Conservation (phyloP, 1,140 invertebrate species). For the Diploscapter pachys region DNA sequence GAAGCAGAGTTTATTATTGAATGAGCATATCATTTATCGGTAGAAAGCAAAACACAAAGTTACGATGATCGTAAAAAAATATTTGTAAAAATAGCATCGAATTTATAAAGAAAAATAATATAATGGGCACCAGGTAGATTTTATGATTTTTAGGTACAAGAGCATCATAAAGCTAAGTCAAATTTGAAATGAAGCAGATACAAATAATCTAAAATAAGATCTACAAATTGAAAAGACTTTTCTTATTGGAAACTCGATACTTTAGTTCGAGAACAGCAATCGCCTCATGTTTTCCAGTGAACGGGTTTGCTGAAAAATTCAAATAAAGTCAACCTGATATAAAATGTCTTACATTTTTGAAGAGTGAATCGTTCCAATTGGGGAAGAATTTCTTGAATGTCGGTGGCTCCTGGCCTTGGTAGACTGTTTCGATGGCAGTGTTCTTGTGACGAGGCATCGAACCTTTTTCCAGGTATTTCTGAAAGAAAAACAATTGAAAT, state of each 20-base stretch:
- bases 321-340: background rate
- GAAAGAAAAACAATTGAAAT: background rate
- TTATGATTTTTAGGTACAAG: too few species aligned
- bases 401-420: slow-evolving; percentile 52
- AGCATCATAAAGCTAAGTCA: too few species aligned
- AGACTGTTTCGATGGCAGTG: slow-evolving; percentile 7
- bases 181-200: too few species aligned
- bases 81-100: too few species aligned
- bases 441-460: background rate
- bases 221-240: too few species aligned
- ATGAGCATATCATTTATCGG: too few species aligned
- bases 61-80: too few species aligned
- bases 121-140: too few species aligned
- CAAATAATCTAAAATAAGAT: too few species aligned
- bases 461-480: slow-evolving; percentile 7
- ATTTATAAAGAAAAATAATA: too few species aligned
- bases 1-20: too few species aligned
- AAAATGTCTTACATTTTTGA: slow-evolving; percentile 45
- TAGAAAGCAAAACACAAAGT: too few species aligned
- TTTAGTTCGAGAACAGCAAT: slow-evolving; percentile 47
- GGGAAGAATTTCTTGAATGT: slow-evolving; percentile 57
- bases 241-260: slow-evolving; percentile 10
- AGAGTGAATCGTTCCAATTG: slow-evolving; percentile 54
- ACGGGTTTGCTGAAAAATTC: slow-evolving; percentile 38
- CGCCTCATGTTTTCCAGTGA: slow-evolving; percentile 51